Evolutionary conservation across 2,888 invertebrate species (phyloP).

Genomic region (Schizotus pectinicornis): DNA sequence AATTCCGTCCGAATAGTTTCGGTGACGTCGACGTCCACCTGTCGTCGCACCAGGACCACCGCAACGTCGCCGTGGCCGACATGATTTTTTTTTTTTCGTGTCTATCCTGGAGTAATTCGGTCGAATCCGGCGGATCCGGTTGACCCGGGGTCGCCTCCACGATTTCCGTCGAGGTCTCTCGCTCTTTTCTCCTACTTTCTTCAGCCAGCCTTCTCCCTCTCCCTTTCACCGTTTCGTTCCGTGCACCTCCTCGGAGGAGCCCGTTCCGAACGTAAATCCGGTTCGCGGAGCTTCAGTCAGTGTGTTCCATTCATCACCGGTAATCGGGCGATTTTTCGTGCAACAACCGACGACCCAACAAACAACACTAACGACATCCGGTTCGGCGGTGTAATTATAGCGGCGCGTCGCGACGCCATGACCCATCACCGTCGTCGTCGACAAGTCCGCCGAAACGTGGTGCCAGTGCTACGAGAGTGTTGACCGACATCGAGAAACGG

Average conservation of each 20-base stretch:
- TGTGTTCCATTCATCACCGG: conserved; percentile 23
- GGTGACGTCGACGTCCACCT: too few relatives aligned
- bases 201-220: conserved; percentile 18
- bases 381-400: background rate
- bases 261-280: conserved; percentile 29
- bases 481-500: conserved; percentile 20
- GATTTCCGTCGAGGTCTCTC: too few relatives aligned
- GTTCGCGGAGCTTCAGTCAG: conserved; percentile 20
- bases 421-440: background rate
- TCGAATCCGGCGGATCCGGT: too few relatives aligned
- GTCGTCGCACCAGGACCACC: too few relatives aligned
- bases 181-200: conserved; percentile 16
- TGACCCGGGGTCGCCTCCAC: too few relatives aligned
- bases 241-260: conserved; percentile 19
- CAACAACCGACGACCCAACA: background rate
- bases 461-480: conserved; percentile 8
- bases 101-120: too few relatives aligned
- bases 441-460: background rate
- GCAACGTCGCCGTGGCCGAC: too few relatives aligned
- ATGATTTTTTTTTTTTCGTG: too few relatives aligned
- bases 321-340: conserved; percentile 9
- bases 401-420: background rate
- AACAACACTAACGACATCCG: background rate
- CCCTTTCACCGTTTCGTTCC: conserved; percentile 25
- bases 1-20: too few relatives aligned